Percentiles rank a stretch among this genome's conserved stretches.
phyloP scores from a whole-genome alignment of 2,797 vertebrate species.

The Leptoclinus maculatus region DNA sequence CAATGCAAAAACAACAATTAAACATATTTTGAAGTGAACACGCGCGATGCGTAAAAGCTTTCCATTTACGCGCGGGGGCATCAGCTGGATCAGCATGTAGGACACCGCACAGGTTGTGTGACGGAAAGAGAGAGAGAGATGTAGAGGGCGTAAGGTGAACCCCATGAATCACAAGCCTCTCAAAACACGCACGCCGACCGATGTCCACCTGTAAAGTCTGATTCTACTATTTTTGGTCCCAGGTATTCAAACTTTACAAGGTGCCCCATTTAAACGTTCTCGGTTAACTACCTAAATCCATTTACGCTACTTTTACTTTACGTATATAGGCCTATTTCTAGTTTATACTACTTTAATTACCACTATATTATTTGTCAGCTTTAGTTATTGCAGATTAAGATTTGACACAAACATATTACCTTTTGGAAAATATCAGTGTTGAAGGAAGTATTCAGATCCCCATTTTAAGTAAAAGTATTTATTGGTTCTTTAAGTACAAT shows the following conservation, averaged over 20 bases:
- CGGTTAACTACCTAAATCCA: background rate
- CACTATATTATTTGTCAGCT: background rate
- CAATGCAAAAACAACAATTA: constrained; percentile 65
- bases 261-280: background rate
- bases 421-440: background rate
- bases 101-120: constrained; percentile 20
- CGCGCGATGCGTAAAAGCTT: constrained; percentile 79
- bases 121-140: background rate
- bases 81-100: constrained; percentile 58
- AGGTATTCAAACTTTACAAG: background rate
- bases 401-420: background rate
- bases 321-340: background rate
- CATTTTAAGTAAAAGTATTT: background rate
- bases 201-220: constrained; percentile 17
- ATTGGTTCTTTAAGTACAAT: too few relatives aligned
- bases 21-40: constrained; percentile 50
- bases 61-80: constrained; percentile 73
- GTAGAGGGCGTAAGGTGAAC: constrained; percentile 4
- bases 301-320: background rate
- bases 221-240: constrained; percentile 2
- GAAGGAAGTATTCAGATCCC: background rate
- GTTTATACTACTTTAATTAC: background rate
- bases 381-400: background rate
- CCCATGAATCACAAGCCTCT: constrained; percentile 23
- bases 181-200: constrained; percentile 31